Conservation (phyloP, 92 coral and sea anemone species). For the Scolanthus callimorphus region DNA sequence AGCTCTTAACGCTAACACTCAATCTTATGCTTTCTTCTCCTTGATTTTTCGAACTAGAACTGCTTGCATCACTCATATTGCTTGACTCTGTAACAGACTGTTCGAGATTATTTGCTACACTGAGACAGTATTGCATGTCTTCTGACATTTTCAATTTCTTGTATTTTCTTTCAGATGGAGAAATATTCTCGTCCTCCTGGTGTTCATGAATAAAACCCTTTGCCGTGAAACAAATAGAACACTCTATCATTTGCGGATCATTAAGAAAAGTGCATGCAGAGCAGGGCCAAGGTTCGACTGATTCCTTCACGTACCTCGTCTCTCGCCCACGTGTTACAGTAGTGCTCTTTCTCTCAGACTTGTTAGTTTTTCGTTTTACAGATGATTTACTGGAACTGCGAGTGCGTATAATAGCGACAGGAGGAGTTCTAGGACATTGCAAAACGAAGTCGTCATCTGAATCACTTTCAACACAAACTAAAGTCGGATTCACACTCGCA, state of each 20-base stretch:
- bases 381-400: constrained; percentile 1
- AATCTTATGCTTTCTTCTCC: too few species aligned
- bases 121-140: too few species aligned
- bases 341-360: not conserved
- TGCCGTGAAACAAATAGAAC: constrained; percentile 70
- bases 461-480: too few species aligned
- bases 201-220: not conserved
- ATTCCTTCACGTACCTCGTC: not conserved
- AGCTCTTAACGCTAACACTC: too few species aligned
- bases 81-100: too few species aligned
- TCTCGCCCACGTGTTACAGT: not conserved
- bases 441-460: constrained; percentile 22
- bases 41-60: too few species aligned
- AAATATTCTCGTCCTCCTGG: not conserved
- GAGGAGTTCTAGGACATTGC: constrained; percentile 3
- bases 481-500: too few species aligned
- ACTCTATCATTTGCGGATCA: constrained; percentile 62
- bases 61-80: too few species aligned
- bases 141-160: too few species aligned
- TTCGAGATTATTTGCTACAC: too few species aligned
- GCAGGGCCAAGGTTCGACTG: constrained; percentile 48
- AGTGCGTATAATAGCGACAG: not conserved
- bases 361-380: not conserved
- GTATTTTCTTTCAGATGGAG: too few species aligned
- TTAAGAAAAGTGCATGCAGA: constrained; percentile 66